These are phyloP conservation scores for Pristionchus arcanus DNA, from an alignment of 2,888 invertebrate species.

Conservation along the genomic window DNA sequence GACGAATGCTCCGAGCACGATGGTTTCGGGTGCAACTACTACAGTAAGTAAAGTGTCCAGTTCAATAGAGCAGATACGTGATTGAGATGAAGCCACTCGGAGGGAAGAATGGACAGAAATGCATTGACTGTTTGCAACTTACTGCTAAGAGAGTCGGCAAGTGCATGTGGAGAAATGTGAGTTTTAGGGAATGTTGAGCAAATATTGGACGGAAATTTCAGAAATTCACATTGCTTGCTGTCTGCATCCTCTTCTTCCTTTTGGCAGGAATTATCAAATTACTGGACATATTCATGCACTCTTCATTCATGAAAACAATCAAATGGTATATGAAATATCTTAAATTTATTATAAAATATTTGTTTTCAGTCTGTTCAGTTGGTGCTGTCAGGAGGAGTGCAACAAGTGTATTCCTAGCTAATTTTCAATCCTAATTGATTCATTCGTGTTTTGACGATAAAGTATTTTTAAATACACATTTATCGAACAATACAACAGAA, in stretches of 20 bases:
- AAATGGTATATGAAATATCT: neutral
- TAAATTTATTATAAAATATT: neutral
- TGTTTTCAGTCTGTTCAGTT: neutral
- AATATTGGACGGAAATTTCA: neutral
- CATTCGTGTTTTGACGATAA: constrained; percentile 6
- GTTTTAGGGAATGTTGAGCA: neutral
- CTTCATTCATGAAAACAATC: neutral
- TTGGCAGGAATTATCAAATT: neutral
- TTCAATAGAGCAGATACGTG: neutral
- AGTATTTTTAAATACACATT: neutral
- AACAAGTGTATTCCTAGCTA: neutral
- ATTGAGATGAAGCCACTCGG: constrained; percentile 8
- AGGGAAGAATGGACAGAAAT: neutral
- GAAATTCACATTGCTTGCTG: neutral
- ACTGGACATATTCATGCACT: neutral
- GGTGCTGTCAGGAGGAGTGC: neutral
- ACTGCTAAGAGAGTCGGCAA: neutral
- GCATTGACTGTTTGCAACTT: neutral
- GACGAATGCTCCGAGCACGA: neutral
- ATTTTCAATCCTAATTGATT: neutral
- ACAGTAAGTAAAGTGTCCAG: neutral
- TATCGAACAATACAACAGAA: neutral
- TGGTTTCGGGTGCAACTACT: neutral
- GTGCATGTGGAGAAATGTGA: neutral
- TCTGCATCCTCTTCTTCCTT: neutral